Evolutionary conservation across 2,113 vertebrate species (phyloP).

Genomic region (Cephalopholis sonnerati): DNA sequence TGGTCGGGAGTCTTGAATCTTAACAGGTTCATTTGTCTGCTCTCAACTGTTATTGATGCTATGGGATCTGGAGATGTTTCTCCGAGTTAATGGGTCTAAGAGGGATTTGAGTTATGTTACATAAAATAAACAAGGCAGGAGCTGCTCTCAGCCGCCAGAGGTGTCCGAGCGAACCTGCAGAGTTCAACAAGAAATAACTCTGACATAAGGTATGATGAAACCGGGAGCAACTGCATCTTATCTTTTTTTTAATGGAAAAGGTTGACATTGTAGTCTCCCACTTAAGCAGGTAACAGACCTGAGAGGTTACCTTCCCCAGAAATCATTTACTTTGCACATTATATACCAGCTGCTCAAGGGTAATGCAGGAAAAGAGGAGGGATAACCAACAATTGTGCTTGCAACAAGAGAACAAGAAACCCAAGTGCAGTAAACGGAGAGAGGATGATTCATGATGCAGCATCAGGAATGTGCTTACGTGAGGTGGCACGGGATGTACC

Average conservation of each 20-base stretch:
- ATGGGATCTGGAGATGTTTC: slow-evolving; percentile 38
- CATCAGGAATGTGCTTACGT: slow-evolving; percentile 62
- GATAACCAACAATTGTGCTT: slow-evolving; percentile 23
- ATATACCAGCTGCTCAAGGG: slow-evolving; percentile 25
- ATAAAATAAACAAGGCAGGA: slow-evolving; percentile 44
- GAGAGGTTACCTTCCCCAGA: slow-evolving; percentile 1
- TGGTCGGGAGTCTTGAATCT: slow-evolving; percentile 55
- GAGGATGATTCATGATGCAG: slow-evolving; percentile 65
- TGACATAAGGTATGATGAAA: slow-evolving; percentile 65
- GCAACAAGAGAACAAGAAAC: slow-evolving; percentile 35
- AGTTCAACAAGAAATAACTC: slow-evolving; percentile 37
- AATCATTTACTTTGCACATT: slow-evolving; percentile 22
- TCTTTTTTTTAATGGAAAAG: slow-evolving; percentile 38
- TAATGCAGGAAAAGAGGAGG: not conserved
- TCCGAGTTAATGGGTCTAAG: slow-evolving; percentile 51
- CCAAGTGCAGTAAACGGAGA: slow-evolving; percentile 16
- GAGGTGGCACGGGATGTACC: slow-evolving; percentile 49
- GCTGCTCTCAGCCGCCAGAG: slow-evolving; percentile 33
- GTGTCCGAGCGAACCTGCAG: slow-evolving; percentile 32
- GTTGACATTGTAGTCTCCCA: slow-evolving; percentile 34
- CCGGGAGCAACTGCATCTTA: slow-evolving; percentile 51
- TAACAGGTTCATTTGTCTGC: slow-evolving; percentile 70
- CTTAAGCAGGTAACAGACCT: slow-evolving; percentile 36
- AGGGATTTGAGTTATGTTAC: slow-evolving; percentile 60
- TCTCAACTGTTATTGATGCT: slow-evolving; percentile 69